phyloP scores from a whole-genome alignment of 2,888 invertebrate genomes.

The Cosmopolites sordidus region DNA sequence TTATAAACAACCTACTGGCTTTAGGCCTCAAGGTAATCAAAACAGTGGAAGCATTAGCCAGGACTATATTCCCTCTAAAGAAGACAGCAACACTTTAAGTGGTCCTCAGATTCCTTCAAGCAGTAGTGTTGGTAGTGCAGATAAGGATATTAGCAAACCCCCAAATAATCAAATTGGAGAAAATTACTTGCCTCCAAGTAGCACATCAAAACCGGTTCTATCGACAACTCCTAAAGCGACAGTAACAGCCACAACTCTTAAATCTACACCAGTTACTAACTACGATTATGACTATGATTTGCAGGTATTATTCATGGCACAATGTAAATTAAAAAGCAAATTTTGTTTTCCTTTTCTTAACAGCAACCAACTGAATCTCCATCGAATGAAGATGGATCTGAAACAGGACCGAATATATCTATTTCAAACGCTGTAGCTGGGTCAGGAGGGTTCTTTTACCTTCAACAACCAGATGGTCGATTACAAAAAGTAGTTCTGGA shows the following conservation, averaged over 20 bases:
- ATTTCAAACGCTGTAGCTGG: constrained; percentile 32
- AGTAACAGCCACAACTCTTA: background rate
- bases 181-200: constrained; percentile 12
- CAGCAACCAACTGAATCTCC: constrained; percentile 8
- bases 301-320: constrained; percentile 8
- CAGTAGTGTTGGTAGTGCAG: background rate
- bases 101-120: background rate
- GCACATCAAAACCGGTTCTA: background rate
- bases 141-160: background rate
- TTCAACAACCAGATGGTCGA: constrained; percentile 34
- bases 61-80: constrained; percentile 26
- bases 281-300: constrained; percentile 16
- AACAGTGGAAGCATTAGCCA: constrained; percentile 12
- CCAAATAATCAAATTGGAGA: background rate
- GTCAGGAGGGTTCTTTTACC: constrained; percentile 27
- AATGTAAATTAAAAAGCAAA: too few relatives aligned
- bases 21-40: constrained; percentile 10
- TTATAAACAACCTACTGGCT: constrained; percentile 15
- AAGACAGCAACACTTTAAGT: constrained; percentile 2
- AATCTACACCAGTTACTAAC: constrained; percentile 1
- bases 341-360: too few relatives aligned
- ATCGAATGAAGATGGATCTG: constrained; percentile 9
- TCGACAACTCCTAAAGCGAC: constrained; percentile 3
- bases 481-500: constrained; percentile 31
- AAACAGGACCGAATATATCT: constrained; percentile 28